A percentile compares a stretch with the other conserved stretches of the same genome.
Evolutionary conservation across 1,140 invertebrate genomes (phyloP).

Genomic region (Lucilia cuprina): DNA sequence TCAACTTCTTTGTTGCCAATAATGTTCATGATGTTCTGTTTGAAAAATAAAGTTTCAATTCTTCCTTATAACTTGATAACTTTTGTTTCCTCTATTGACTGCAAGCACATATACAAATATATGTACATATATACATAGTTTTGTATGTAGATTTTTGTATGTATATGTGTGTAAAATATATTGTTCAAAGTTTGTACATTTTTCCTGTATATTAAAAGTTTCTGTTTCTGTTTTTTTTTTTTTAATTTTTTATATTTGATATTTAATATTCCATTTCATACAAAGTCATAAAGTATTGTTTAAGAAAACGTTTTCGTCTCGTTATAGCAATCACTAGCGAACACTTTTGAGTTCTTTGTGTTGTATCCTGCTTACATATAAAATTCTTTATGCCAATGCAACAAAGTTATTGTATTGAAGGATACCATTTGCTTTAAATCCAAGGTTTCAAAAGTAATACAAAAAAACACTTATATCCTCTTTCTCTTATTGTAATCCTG

Average conservation of each 20-base stretch:
- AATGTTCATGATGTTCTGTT: neutral
- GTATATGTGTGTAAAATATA: neutral
- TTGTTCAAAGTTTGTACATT: neutral
- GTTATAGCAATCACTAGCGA: neutral
- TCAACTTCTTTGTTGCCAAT: conserved; percentile 17
- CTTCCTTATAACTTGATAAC: neutral
- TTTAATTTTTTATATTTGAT: neutral
- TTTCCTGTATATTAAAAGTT: neutral
- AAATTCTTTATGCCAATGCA: neutral
- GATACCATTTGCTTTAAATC: neutral
- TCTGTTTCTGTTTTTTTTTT: neutral
- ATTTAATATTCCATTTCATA: neutral
- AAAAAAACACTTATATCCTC: neutral
- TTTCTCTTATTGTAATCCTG: neutral
- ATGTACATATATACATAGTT: too few species aligned
- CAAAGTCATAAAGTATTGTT: neutral
- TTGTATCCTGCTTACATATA: neutral
- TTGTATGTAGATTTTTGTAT: neutral
- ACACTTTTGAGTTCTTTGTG: neutral
- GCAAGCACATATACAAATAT: neutral
- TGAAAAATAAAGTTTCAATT: neutral
- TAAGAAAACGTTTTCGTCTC: neutral
- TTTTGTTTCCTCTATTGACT: neutral
- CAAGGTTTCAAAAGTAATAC: neutral
- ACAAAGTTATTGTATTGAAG: neutral